Evolutionary conservation across 1,140 invertebrate species (phyloP), one percentile per base, ranked within the genome.

Genomic region (Achatina immaculata): DNA sequence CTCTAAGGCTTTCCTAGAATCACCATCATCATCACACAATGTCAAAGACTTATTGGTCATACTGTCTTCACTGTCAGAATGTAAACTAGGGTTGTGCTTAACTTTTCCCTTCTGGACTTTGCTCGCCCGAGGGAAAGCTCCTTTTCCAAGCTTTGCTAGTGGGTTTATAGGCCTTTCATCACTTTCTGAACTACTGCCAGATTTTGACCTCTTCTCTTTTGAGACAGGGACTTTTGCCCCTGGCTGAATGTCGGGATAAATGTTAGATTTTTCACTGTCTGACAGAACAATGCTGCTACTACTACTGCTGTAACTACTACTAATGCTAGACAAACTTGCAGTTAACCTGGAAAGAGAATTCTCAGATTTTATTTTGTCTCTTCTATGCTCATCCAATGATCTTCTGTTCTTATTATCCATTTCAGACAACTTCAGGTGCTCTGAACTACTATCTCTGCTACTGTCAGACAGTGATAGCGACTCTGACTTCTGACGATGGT

Each of bases 21-120:
- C 43, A 28, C 42, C 45, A 31, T 74, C 36, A 31, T 77, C 74
- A 21, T 62, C 36, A 28, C 45, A 51, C 3, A 24, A 14, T 51
- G 40, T 51, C 6, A 14, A 11, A 48, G 40, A 74, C 28, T 7
- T 74, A n/a, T 40, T 42, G 24, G n/a, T 3, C 34, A 28, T 43
- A 24, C 36, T 65, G 31, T 65, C 55, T 1, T 65, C 74, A 28
- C 74, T 51, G 9, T 78, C 76, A 68, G 76, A 78, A 78, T 66
- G 40, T 34, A 40, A n/a, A 36, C 65, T 78, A 31, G 62, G 45
- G 36, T 65, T 69, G 19, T 78, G 4, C 16, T 78, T 65, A 45
- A 9, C 42, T 31, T 78, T 51, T 7, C 0, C 42, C 31, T 58
- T 11, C 6, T n/a, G 21, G n/a, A 4, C 40, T 66, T n/a, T 66